Base-by-base conservation (phyloP, 2,888 invertebrate species). In the Ephialtes manifestator region DNA sequence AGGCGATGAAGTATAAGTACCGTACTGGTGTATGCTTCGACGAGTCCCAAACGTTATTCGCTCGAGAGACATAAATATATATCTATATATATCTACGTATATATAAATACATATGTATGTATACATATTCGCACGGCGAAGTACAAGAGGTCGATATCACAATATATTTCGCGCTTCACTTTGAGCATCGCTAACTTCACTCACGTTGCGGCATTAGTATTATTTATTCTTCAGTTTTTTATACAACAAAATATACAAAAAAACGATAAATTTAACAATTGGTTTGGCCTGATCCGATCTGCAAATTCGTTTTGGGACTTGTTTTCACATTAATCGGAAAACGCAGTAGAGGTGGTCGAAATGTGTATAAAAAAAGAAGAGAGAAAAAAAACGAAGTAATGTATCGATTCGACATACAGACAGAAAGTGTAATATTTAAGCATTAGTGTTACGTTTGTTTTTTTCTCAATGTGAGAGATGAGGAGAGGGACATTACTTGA, bases 401-500 rank as follows among this genome's bases (percentile, higher is more conserved):
- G 48, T 70, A 55, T 46, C 31, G 81, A 65, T 74, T 46, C 74
- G 65, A 81, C 43, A 43, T 74, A 74, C 55, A 75, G 81, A 60
- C 58, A 48, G 74, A 84, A 68, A 63, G 58, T 60, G 71, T 79
- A 68, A 68, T 75, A 65, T 76, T 51, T 60, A 81, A 81, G 81
- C 77, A 51, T 81, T 74, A 76, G 72, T 70, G 76, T 79, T 80
- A 83, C 68, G 78, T 86, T 81, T 65, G 63, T 72, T 67, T 48
- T 63, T 68, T 43, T 83, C 86, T 88, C 85, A 84, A 86, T 87
- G 86, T 86, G 86, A 87, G 82, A 87, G 84, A 87, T 72, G 87
- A 86, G 87, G 88, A 88, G 87, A 89, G 90, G 90, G 90, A 90
- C 90, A 90, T 90, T 90, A 91, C 89, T 90, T 90, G 89, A 90